Conservation (phyloP, 1,140 invertebrate genomes). For the Macrobrachium rosenbergii region DNA sequence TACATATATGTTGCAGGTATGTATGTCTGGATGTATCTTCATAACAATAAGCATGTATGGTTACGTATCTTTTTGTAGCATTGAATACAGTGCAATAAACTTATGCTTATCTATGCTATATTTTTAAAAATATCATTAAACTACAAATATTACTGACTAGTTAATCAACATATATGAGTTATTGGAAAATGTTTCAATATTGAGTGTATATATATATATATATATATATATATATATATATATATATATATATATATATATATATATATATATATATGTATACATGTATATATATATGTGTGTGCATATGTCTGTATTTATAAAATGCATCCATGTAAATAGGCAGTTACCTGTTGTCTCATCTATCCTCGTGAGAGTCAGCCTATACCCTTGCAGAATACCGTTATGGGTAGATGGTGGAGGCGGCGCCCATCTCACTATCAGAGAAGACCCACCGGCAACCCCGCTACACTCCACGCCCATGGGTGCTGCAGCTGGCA, state of each 20-base stretch:
- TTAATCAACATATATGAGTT: no score
- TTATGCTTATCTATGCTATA: not conserved
- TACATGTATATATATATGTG: not conserved
- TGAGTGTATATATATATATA: not conserved
- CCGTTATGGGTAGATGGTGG: conserved; percentile 85
- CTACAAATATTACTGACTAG: no score
- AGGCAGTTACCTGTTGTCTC: not conserved
- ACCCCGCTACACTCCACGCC: conserved; percentile 78
- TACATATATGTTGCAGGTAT: not conserved
- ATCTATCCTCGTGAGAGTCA: conserved; percentile 69
- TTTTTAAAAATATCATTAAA: no score
- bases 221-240: not conserved
- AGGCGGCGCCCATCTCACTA: conserved; percentile 86
- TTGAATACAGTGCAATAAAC: no score
- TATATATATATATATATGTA: not conserved
- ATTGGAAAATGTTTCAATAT: no score
- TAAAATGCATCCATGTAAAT: not conserved
- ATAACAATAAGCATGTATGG: not conserved
- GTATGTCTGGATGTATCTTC: not conserved
- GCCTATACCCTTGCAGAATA: conserved; percentile 88
- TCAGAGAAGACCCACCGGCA: conserved; percentile 82
- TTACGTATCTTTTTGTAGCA: not conserved
- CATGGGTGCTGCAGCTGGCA: conserved; percentile 81
- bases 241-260: not conserved
- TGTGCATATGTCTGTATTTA: not conserved